Evolutionary conservation across 2,113 vertebrate species (phyloP), one percentile per base, ranked within the genome.

Genomic region (Ochotona princeps): DNA sequence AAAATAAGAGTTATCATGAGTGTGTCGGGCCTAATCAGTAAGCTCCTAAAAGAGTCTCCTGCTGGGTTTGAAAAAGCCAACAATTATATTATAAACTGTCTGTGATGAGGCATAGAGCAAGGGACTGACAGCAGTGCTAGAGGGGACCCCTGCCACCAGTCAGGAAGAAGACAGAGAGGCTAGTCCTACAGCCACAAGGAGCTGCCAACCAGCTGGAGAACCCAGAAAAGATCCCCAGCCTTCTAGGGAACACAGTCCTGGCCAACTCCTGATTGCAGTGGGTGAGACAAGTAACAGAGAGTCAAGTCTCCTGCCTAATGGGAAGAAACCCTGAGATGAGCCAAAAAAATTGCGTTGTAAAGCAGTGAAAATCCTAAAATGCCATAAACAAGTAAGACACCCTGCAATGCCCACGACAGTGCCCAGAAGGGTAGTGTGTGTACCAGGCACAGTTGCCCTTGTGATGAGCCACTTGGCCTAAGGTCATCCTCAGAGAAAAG

Each of bases 81-180:
- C 30, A 57, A 73, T 20, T n/a, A 12, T 15, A 8, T 49, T 83
- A 28, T 1, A 11, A 69, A 63, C 54, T 49, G 25, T 72, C 25
- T 63, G 0, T 60, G 57, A 11, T 3, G 14, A 20, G 8, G 0
- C 35, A 17, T 38, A 9, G 1, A 32, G 44, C 18, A 26, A 85
- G 51, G 25, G 38, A 72, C 28, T 1, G 2, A 67, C 74, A 81
- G 28, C 73, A 18, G 38, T 26, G 18, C 25, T 54, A 20, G 51
- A 87, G 61, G 23, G 67, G 66, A 26, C 75, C 44, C 51, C 74
- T 2, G 21, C 57, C 25, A 85, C 32, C 67, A 70, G 74, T 44
- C n/a, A 75, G 23, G 28, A 74, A 85, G 44, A 69, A 88, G 65
- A 69, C 30, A 70, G n/a, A 51, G 44, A 49, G 54, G 63, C 79